phyloP scores from a whole-genome alignment of 2,888 invertebrate species.

The Caenorhabditis sp. region DNA sequence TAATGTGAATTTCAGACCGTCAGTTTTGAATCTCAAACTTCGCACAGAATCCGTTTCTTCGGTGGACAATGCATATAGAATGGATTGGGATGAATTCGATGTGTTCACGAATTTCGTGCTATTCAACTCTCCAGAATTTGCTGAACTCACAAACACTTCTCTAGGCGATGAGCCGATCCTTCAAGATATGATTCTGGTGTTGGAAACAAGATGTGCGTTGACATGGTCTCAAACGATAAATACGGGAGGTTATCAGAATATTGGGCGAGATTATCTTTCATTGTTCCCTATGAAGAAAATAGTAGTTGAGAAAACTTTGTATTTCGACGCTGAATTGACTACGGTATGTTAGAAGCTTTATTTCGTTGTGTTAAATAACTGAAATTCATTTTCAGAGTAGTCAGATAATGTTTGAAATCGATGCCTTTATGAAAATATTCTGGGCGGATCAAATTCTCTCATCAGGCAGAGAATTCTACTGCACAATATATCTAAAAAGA shows the following conservation, averaged over 20 bases:
- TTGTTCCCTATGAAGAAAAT: background rate
- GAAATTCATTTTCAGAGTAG: background rate
- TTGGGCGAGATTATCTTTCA: constrained; percentile 2
- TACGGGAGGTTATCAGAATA: background rate
- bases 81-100: constrained; percentile 33
- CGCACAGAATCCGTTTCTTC: constrained; percentile 18
- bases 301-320: background rate
- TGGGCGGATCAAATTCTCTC: background rate
- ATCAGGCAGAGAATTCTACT: background rate
- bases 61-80: constrained; percentile 25
- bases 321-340: background rate
- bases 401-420: background rate
- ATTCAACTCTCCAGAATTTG: constrained; percentile 12
- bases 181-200: background rate
- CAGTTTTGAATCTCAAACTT: constrained; percentile 19
- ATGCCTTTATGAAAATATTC: background rate
- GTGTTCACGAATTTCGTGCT: constrained; percentile 17
- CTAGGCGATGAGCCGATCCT: constrained; percentile 9
- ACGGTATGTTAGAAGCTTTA: background rate
- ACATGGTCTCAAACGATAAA: background rate
- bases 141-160: constrained; percentile 8
- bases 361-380: background rate
- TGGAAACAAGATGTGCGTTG: background rate
- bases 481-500: background rate
- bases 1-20: constrained; percentile 10